Percentiles rank a stretch among this genome's conserved stretches.
Evolutionary conservation across 1,140 invertebrate genomes (phyloP).

Genomic region (Bombus affinis): DNA sequence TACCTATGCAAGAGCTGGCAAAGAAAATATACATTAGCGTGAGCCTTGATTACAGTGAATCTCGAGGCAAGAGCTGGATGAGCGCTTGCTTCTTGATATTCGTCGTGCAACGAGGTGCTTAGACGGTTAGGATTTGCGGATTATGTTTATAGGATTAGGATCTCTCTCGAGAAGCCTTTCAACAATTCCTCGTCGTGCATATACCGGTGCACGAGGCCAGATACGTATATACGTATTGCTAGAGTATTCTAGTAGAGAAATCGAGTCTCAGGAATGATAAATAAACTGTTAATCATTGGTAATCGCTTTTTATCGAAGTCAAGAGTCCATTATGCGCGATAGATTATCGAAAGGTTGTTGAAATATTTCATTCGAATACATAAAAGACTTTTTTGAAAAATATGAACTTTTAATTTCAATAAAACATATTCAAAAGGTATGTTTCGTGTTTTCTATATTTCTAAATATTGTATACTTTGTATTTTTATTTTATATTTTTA

Average conservation of each 20-base stretch:
- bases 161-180: constrained; percentile 18
- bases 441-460: neutral
- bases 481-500: neutral
- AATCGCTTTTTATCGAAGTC: neutral
- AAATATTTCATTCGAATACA: no score
- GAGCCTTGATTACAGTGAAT: constrained; percentile 10
- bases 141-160: constrained; percentile 21
- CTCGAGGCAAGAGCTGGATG: constrained; percentile 1
- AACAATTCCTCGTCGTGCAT: neutral
- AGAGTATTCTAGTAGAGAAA: neutral
- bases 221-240: neutral
- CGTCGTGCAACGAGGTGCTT: constrained; percentile 14
- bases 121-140: constrained; percentile 19
- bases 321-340: neutral
- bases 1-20: neutral
- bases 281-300: neutral
- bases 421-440: no score
- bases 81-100: constrained; percentile 25
- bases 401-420: no score
- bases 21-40: neutral
- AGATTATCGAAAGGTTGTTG: no score
- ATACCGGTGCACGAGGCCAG: neutral
- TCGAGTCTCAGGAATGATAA: no score
- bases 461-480: no score
- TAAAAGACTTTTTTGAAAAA: neutral